Evolutionary conservation across 2,888 invertebrate genomes (phyloP), one percentile per base, ranked within the genome.

Genomic region (Melinaea marsaeus): DNA sequence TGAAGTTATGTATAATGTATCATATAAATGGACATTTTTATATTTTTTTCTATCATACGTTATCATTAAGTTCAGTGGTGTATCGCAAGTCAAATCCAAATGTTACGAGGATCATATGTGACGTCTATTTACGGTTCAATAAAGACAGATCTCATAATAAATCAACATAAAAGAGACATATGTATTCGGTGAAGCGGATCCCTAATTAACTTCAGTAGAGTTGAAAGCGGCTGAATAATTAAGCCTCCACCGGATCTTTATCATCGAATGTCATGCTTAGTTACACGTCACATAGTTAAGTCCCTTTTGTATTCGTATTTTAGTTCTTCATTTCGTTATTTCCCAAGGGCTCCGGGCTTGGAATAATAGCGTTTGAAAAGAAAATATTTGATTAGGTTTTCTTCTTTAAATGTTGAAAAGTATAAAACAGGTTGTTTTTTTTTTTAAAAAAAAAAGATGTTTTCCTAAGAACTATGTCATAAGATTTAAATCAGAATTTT

Each of bases 141-240:
- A 62, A 57, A 55, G 33, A 46, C 35, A 42, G 46, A 62, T 58
- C 32, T 51, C 37, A 37, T 37, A 56, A 55, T 51, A 57, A 64
- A 61, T 54, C 45, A 58, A 48, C 22, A 62, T 60, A 60, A 66
- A 62, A 66, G 60, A 47, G 61, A 54, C 55, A 48, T 64, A 64
- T 60, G 48, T 47, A 59, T 34, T 48, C 46, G 47, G 47, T 64
- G 47, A 73, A 76, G 74, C 73, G 80, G 77, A 79, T 74, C 79
- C 75, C 76, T 82, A 85, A 86, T 86, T 85, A 85, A 83, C 79
- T 81, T 76, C 72, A 77, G 75, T 69, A 62, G 79, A 81, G 83
- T 77, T 81, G 81, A 83, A 79, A 86, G 80, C 81, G 69, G 69
- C 74, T 71, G 83, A 88, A 88, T 88, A 88, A 88, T 88, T 86